Evolutionary conservation across 1,140 invertebrate genomes (phyloP), one percentile per base, ranked within the genome.

Genomic region (Drosophila littoralis): DNA sequence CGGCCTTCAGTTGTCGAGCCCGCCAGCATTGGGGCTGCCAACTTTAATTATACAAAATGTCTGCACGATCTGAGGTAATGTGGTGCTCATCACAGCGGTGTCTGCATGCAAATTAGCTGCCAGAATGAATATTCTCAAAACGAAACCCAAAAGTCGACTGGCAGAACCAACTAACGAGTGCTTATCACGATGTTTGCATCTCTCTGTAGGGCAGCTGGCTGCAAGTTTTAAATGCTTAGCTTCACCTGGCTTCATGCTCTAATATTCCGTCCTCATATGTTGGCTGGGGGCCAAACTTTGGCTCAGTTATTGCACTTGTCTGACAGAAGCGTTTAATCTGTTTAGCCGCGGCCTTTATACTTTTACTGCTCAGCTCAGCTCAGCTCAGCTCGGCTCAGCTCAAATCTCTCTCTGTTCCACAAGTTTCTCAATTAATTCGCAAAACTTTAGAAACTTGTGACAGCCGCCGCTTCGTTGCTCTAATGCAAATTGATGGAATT

Each of bases 361-460:
- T 72, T 68, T 59, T 69, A 46, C 38, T 61, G 28, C 15, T 32
- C 15, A 22, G 22, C 22, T 22, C 22, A 22, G n/a, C n/a, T n/a
- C n/a, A n/a, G n/a, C n/a, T n/a, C 33, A 51, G 46, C 48, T 42
- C 32, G n/a, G 46, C 54, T 70, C 45, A 32, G 32, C 50, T 15
- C n/a, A 35, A 10, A 42, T 72, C 77, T 66, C n/a, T 52, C 57
- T 63, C 38, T 66, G 51, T 67, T 71, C 69, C 48, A 72, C 52
- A 86, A 88, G 79, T 89, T 88, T 89, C 81, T 70, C 80, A 89
- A 88, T 88, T 88, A 88, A 83, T 75, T 77, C 79, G 58, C 63
- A 74, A 83, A 88, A 89, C 45, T 88, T 88, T 80, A 43, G 72
- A 63, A 72, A 61, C 57, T 79, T 88, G 33, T 88, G 82, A 79